Percentiles rank a stretch among this genome's conserved stretches.
These are phyloP conservation scores for Otus sunia DNA, from an alignment of 2,113 vertebrate species.

Conservation along the genomic window DNA sequence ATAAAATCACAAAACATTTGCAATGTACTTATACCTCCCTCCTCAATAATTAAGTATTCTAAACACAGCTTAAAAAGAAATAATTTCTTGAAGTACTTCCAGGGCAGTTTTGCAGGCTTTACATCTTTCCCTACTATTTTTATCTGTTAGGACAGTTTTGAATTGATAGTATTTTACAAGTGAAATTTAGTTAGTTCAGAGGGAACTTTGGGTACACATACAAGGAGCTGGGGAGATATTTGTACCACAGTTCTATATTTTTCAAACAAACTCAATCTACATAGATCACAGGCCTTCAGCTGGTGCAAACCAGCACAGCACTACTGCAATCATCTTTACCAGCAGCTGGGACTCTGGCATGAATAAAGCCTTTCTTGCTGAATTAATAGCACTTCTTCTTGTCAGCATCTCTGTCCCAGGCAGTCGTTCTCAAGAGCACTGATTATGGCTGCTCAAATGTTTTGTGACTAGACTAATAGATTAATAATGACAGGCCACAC, in stretches of 20 bases:
- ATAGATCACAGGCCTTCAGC: background rate
- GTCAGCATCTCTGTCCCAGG: background rate
- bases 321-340: background rate
- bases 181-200: background rate
- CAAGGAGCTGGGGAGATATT: background rate
- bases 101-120: background rate
- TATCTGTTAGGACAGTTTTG: background rate
- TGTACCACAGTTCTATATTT: background rate
- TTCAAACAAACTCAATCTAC: background rate
- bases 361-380: background rate
- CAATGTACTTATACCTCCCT: background rate
- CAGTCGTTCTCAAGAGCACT: background rate
- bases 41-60: background rate
- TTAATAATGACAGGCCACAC: background rate
- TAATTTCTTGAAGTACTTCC: background rate
- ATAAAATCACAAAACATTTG: background rate
- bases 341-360: background rate
- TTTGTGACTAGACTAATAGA: background rate
- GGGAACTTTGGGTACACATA: background rate
- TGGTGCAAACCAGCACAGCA: background rate
- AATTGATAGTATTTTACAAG: background rate
- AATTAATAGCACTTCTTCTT: background rate
- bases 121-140: background rate
- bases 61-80: background rate
- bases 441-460: background rate